A percentile compares a stretch with the other conserved stretches of the same genome.
Evolutionary conservation across 2,113 vertebrate species (phyloP).

Genomic region (Piaya cayana): DNA sequence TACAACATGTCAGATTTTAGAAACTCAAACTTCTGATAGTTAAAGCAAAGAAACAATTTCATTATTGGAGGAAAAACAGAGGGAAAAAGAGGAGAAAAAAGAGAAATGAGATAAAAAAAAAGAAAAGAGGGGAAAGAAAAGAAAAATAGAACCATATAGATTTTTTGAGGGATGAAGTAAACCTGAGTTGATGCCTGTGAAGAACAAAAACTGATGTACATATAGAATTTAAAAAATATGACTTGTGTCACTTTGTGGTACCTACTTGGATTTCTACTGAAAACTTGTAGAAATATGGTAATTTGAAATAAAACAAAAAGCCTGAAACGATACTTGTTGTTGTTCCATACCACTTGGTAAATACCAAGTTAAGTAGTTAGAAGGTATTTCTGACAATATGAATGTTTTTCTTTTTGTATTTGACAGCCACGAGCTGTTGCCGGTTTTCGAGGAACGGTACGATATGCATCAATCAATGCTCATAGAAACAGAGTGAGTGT

Average conservation of each 20-base stretch:
- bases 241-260: neutral
- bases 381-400: neutral
- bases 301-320: neutral
- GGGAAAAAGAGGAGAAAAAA: neutral
- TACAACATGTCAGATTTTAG: neutral
- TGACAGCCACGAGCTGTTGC: slow-evolving; percentile 92
- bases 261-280: neutral
- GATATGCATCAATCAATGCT: slow-evolving; percentile 96
- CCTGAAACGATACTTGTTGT: neutral
- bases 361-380: neutral
- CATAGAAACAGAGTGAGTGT: slow-evolving; percentile 94
- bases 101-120: neutral
- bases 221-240: neutral
- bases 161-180: neutral
- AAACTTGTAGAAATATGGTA: neutral
- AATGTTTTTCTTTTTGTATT: slow-evolving; percentile 16
- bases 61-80: neutral
- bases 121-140: neutral
- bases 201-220: neutral
- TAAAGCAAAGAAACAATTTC: neutral
- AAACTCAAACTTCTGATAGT: neutral
- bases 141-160: neutral
- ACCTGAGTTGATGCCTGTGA: neutral
- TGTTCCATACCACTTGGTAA: neutral
- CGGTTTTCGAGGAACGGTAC: slow-evolving; percentile 96